phyloP scores from a whole-genome alignment of 1,140 invertebrate genomes.

The Hyphantria cunea region DNA sequence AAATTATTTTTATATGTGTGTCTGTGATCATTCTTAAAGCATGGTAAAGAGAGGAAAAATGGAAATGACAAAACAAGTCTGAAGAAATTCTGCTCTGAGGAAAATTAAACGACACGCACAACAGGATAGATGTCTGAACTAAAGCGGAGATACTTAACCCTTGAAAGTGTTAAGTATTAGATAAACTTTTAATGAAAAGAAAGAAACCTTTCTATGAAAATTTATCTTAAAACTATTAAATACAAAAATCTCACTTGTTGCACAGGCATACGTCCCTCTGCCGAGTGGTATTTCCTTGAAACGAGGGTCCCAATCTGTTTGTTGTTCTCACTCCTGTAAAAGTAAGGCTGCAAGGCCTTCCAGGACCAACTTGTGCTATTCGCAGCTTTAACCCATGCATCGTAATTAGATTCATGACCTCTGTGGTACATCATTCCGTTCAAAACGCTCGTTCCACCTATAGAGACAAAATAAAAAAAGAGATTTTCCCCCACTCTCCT shows the following conservation, averaged over 20 bases:
- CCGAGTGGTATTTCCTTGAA: conserved; percentile 85
- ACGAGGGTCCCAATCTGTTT: conserved; percentile 87
- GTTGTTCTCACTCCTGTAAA: conserved; percentile 92
- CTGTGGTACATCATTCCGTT: conserved; percentile 92
- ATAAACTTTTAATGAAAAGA: no score
- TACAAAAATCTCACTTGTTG: conserved; percentile 42
- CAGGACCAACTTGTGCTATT: conserved; percentile 93
- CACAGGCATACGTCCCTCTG: conserved; percentile 88
- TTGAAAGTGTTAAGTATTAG: no score
- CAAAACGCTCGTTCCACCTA: conserved; percentile 86
- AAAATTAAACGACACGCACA: no score
- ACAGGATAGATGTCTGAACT: no score
- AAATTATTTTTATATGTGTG: neutral
- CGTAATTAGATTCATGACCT: conserved; percentile 87
- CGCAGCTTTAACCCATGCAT: conserved; percentile 87
- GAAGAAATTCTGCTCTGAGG: no score
- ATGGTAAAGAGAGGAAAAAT: no score
- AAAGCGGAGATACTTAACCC: no score
- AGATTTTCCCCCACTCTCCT: neutral
- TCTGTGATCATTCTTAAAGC: no score
- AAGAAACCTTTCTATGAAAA: no score
- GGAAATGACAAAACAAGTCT: neutral
- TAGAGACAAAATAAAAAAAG: neutral
- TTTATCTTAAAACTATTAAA: no score
- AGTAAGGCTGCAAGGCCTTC: conserved; percentile 92